Evolutionary conservation across 2,888 invertebrate species (phyloP).

Genomic region (Nomada goodeniana): DNA sequence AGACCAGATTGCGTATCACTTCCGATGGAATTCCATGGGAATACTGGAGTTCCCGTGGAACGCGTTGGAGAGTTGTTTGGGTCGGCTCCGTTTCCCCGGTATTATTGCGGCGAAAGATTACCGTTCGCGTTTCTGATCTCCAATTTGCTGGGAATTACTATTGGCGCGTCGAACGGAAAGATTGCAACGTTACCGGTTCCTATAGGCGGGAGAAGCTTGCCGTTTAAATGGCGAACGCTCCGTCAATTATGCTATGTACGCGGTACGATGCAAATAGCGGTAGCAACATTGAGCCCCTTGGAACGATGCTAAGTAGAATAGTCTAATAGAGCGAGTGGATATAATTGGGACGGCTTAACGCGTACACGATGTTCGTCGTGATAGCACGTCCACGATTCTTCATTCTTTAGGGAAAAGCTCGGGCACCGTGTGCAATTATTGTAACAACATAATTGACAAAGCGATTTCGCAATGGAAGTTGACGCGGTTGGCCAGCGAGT

Average conservation of each 20-base stretch:
- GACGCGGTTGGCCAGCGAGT: too few relatives aligned
- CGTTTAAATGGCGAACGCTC: constrained; percentile 1
- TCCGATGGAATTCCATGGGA: constrained; percentile 16
- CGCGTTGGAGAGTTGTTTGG: not conserved
- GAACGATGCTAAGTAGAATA: not conserved
- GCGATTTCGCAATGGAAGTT: too few relatives aligned
- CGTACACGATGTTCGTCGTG: too few relatives aligned
- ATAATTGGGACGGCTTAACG: not conserved
- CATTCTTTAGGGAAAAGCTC: too few relatives aligned
- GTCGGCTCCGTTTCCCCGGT: not conserved
- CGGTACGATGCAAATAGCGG: not conserved
- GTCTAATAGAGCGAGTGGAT: not conserved
- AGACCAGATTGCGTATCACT: not conserved
- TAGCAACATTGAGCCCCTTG: not conserved
- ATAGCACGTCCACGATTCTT: too few relatives aligned
- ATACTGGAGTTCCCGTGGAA: constrained; percentile 23
- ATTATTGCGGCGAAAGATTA: not conserved
- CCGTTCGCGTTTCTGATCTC: constrained; percentile 3
- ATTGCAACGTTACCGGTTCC: not conserved
- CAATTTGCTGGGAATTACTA: constrained; percentile 8
- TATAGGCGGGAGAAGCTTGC: not conserved
- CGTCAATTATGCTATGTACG: not conserved
- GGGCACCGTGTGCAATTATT: too few relatives aligned
- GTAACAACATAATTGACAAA: too few relatives aligned
- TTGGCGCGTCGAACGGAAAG: not conserved